Percentiles rank a stretch among this genome's conserved stretches.
Evolutionary conservation across 2,113 vertebrate species (phyloP).

Genomic region (Vimba vimba): DNA sequence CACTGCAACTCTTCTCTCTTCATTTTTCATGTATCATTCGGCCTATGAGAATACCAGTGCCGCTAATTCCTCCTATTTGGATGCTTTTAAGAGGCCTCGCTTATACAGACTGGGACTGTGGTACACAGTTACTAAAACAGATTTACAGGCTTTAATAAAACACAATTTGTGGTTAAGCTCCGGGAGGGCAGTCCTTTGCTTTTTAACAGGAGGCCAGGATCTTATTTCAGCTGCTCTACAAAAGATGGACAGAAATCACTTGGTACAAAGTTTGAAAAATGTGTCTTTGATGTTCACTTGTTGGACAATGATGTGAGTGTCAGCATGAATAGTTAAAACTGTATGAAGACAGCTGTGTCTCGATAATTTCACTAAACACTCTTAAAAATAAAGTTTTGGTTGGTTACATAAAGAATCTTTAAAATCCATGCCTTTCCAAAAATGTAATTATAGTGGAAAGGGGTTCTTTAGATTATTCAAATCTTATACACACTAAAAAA

Average conservation of each 20-base stretch:
- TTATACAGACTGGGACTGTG: conserved; percentile 23
- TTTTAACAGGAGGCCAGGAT: conserved; percentile 34
- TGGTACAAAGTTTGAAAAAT: not conserved
- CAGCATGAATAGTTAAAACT: not conserved
- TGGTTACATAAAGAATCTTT: not conserved
- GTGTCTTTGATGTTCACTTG: not conserved
- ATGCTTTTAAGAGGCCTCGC: conserved; percentile 47
- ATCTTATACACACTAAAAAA: conserved; percentile 1
- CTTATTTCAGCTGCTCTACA: conserved; percentile 31
- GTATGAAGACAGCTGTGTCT: not conserved
- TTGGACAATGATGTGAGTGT: not conserved
- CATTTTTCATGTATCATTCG: conserved; percentile 15
- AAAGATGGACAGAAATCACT: conserved; percentile 32
- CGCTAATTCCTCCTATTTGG: not conserved
- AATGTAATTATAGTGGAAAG: not conserved
- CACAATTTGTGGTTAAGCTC: conserved; percentile 52
- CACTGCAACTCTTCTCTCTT: not conserved
- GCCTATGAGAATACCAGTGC: not conserved
- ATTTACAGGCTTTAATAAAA: conserved; percentile 61
- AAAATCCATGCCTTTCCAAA: not conserved
- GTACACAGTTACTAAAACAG: conserved; percentile 49
- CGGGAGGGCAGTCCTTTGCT: conserved; percentile 18
- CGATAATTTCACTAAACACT: not conserved
- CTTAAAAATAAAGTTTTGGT: not conserved
- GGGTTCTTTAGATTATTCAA: not conserved